phyloP scores from a whole-genome alignment of 1,140 invertebrate species.

The Antheraea pernyi region DNA sequence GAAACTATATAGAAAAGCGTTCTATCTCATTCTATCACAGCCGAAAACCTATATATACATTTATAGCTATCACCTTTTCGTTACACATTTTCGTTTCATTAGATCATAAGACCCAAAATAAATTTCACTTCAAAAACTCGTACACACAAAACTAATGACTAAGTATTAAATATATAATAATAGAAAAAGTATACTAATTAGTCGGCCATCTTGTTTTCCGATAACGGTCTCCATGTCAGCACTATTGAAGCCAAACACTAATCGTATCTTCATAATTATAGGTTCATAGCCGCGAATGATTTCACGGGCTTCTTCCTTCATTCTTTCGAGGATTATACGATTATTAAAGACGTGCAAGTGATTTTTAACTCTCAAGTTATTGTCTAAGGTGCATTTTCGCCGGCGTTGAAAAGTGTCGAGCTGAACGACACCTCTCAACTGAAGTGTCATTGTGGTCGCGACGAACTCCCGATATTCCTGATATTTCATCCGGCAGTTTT shows the following conservation, averaged over 20 bases:
- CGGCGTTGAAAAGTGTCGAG: background rate
- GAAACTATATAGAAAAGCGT: too few relatives aligned
- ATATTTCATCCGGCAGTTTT: background rate
- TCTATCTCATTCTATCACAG: too few relatives aligned
- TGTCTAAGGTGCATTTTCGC: background rate
- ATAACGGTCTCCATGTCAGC: background rate
- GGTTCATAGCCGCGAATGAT: slow-evolving; percentile 1
- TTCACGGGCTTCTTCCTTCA: background rate
- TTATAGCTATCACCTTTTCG: too few relatives aligned
- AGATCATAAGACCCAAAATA: too few relatives aligned
- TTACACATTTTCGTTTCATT: too few relatives aligned
- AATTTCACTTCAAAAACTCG: too few relatives aligned
- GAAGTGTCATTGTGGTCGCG: background rate
- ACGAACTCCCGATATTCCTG: background rate
- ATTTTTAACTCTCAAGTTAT: background rate
- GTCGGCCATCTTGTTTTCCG: background rate
- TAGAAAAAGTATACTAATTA: background rate
- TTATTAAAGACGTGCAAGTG: background rate
- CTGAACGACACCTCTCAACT: background rate
- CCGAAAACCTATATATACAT: too few relatives aligned
- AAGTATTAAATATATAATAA: too few relatives aligned
- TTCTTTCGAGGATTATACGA: background rate
- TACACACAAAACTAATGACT: too few relatives aligned
- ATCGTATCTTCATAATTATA: slow-evolving; percentile 1
- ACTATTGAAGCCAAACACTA: background rate